Conservation (phyloP, 2,113 vertebrate genomes). For the Elgaria multicarinata region DNA sequence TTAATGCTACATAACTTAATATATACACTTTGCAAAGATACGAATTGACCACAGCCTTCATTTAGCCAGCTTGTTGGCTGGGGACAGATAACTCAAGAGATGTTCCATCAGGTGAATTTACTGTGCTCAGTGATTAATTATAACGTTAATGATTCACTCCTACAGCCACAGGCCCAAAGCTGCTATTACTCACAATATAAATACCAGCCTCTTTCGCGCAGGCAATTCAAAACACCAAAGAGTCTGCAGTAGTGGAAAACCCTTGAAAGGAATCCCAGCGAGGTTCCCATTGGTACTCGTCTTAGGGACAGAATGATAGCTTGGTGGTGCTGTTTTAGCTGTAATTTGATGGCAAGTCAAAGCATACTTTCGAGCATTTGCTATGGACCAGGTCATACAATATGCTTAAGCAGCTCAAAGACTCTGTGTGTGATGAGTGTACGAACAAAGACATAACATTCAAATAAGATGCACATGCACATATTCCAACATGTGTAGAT, state of each 20-base stretch:
- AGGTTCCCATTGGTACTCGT: background rate
- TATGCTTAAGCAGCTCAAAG: too few relatives aligned
- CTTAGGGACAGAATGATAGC: background rate
- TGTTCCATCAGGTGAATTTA: conserved; percentile 23
- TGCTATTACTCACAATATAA: conserved; percentile 5
- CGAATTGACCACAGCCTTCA: conserved; percentile 10
- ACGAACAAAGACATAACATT: too few relatives aligned
- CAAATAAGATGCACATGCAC: too few relatives aligned
- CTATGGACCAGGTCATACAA: too few relatives aligned
- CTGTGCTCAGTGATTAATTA: conserved; percentile 26
- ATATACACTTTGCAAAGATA: background rate
- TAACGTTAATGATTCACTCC: background rate
- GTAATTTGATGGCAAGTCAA: too few relatives aligned
- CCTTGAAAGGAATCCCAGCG: background rate
- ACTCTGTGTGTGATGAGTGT: too few relatives aligned
- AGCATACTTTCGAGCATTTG: too few relatives aligned
- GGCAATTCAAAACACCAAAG: background rate
- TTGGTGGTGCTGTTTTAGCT: background rate
- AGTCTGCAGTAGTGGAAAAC: background rate
- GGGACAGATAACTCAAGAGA: conserved; percentile 9
- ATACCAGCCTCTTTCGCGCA: conserved; percentile 14
- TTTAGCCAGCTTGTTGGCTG: conserved; percentile 6
- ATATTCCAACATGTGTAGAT: background rate
- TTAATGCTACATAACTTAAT: background rate
- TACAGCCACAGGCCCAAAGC: background rate